phyloP scores from a whole-genome alignment of 1,140 invertebrate genomes.

The Hyles vespertilio region DNA sequence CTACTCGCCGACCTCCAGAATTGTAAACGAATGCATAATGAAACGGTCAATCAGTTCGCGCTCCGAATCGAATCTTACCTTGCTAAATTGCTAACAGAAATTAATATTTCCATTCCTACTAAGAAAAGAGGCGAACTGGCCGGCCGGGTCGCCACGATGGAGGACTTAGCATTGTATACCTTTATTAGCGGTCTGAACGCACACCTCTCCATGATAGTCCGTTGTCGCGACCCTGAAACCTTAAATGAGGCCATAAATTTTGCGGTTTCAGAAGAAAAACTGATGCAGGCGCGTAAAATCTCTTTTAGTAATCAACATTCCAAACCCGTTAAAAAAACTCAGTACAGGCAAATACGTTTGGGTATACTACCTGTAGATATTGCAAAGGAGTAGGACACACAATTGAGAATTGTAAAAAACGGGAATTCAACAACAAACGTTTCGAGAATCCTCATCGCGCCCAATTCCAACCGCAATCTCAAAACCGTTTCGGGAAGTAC shows the following conservation, averaged over 20 bases:
- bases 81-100: slow-evolving; percentile 19
- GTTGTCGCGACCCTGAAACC: slow-evolving; percentile 6
- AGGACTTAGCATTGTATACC: slow-evolving; percentile 12
- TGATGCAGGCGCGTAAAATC: background rate
- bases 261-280: slow-evolving; percentile 11
- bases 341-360: background rate
- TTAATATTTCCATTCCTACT: slow-evolving; percentile 19
- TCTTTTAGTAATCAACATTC: background rate
- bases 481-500: no score
- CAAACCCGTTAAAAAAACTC: background rate
- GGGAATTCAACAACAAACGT: slow-evolving; percentile 7
- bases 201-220: slow-evolving; percentile 7
- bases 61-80: slow-evolving; percentile 17
- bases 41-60: slow-evolving; percentile 16
- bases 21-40: slow-evolving; percentile 11
- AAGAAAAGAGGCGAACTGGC: slow-evolving; percentile 15
- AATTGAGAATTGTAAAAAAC: slow-evolving; percentile 3
- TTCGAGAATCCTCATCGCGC: no score
- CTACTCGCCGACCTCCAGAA: slow-evolving; percentile 19
- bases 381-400: slow-evolving; percentile 8
- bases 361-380: slow-evolving; percentile 1
- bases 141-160: slow-evolving; percentile 14
- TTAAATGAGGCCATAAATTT: slow-evolving; percentile 13
- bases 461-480: no score
- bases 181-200: slow-evolving; percentile 12